Conservation (phyloP, 2,888 invertebrate genomes). For the Hemithea aestivaria region DNA sequence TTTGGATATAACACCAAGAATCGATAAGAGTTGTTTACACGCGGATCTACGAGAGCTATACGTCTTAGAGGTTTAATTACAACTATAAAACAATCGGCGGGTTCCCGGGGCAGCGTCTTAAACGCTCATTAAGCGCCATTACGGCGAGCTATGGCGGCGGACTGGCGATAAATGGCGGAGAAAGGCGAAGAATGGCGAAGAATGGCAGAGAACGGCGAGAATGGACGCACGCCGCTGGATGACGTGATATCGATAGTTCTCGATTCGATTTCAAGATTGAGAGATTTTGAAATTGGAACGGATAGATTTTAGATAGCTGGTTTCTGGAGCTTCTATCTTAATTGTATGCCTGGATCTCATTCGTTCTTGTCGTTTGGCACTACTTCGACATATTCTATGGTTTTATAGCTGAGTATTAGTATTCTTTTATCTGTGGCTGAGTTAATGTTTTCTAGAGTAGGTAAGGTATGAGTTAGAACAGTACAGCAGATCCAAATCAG, state of each 20-base stretch:
- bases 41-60: constrained; percentile 47
- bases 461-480: too few relatives aligned
- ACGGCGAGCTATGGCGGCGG: constrained; percentile 50
- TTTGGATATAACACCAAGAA: constrained; percentile 12
- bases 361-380: too few relatives aligned
- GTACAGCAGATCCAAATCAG: too few relatives aligned
- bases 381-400: too few relatives aligned
- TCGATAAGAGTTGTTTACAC: constrained; percentile 52
- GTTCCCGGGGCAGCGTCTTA: constrained; percentile 55
- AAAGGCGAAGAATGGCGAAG: constrained; percentile 35
- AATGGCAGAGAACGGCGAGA: constrained; percentile 21
- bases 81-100: constrained; percentile 69
- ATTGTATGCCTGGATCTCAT: constrained; percentile 9
- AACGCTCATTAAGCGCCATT: constrained; percentile 69
- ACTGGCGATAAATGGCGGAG: constrained; percentile 54
- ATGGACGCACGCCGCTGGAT: constrained; percentile 10
- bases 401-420: too few relatives aligned
- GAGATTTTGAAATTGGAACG: constrained; percentile 29
- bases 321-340: constrained; percentile 8
- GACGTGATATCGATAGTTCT: constrained; percentile 35
- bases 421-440: too few relatives aligned
- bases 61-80: constrained; percentile 65
- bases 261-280: constrained; percentile 36
- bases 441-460: too few relatives aligned
- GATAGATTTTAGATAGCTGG: constrained; percentile 16